Evolutionary conservation across 2,888 invertebrate species (phyloP).

Genomic region (Lepeophtheirus nordmannii): DNA sequence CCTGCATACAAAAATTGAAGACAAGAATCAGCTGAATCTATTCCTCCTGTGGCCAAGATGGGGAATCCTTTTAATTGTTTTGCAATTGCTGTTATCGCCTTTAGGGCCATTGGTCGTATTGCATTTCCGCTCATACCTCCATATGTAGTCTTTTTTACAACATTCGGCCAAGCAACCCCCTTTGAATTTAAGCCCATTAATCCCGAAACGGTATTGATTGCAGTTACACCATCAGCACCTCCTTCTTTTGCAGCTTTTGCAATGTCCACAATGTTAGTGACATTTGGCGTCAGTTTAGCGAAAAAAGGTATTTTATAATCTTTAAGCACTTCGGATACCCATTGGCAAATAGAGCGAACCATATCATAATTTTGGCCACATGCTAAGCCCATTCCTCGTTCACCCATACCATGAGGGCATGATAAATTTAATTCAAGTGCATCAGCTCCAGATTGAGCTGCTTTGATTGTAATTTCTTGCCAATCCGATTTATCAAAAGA

Average conservation of each 20-base stretch:
- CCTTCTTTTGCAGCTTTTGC: slow-evolving; percentile 75
- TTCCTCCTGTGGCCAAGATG: slow-evolving; percentile 87
- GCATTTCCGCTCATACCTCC: slow-evolving; percentile 89
- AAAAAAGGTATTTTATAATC: slow-evolving; percentile 64
- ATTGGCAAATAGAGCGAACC: slow-evolving; percentile 65
- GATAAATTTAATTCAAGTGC: slow-evolving; percentile 89
- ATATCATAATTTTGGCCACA: slow-evolving; percentile 56
- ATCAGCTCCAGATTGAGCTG: slow-evolving; percentile 72
- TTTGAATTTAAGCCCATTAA: slow-evolving; percentile 70
- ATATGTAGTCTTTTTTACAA: slow-evolving; percentile 64
- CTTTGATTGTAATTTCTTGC: slow-evolving; percentile 58
- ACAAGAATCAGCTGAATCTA: slow-evolving; percentile 88
- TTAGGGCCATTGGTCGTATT: slow-evolving; percentile 79
- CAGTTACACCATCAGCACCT: slow-evolving; percentile 83
- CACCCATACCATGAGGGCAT: slow-evolving; percentile 98
- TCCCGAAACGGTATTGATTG: slow-evolving; percentile 92
- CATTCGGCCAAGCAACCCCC: slow-evolving; percentile 81
- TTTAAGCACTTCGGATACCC: slow-evolving; percentile 69
- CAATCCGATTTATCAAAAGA: slow-evolving; percentile 71
- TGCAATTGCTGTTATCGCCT: slow-evolving; percentile 76
- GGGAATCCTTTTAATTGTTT: slow-evolving; percentile 69
- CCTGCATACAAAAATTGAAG: slow-evolving; percentile 89
- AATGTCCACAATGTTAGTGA: slow-evolving; percentile 76
- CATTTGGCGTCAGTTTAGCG: slow-evolving; percentile 91
- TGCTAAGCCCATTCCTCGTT: slow-evolving; percentile 92